These are phyloP conservation scores for Meriones unguiculatus DNA, from an alignment of 2,113 vertebrate species.

Conservation along the genomic window DNA sequence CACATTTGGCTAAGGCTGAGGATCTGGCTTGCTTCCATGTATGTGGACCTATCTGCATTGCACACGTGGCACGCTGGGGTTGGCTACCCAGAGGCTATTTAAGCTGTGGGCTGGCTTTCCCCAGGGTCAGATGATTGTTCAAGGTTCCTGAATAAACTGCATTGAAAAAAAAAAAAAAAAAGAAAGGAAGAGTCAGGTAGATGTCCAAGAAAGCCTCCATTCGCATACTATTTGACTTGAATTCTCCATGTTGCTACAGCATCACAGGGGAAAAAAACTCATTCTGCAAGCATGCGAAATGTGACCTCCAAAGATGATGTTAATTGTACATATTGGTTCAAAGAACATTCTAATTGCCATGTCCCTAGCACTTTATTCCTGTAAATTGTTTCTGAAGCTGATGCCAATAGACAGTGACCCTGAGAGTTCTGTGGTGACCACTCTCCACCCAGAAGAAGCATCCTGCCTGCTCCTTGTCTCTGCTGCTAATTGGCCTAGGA, in stretches of 20 bases:
- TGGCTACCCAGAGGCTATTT: no score
- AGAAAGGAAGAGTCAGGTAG: constrained; percentile 57
- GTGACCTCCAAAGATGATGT: constrained; percentile 63
- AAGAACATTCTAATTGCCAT: constrained; percentile 59
- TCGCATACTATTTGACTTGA: constrained; percentile 58
- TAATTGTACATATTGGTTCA: constrained; percentile 71
- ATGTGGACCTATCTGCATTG: no score
- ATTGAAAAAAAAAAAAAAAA: no score
- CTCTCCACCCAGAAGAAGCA: constrained; percentile 27
- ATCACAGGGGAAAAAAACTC: constrained; percentile 58
- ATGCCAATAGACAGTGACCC: constrained; percentile 59
- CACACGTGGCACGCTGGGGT: no score
- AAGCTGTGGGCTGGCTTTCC: no score
- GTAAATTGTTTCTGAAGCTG: constrained; percentile 52
- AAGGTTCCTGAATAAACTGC: no score
- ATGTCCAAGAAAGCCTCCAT: constrained; percentile 62
- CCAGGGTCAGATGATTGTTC: no score
- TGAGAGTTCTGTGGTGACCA: constrained; percentile 3
- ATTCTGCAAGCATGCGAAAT: constrained; percentile 73
- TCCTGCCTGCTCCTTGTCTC: constrained; percentile 1
- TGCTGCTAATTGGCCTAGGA: constrained; percentile 1
- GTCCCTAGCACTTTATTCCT: constrained; percentile 33
- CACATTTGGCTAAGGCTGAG: no score
- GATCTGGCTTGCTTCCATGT: no score
- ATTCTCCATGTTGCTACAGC: constrained; percentile 67